phyloP scores from a whole-genome alignment of 2,113 vertebrate genomes.

The Rousettus leschenaultii region DNA sequence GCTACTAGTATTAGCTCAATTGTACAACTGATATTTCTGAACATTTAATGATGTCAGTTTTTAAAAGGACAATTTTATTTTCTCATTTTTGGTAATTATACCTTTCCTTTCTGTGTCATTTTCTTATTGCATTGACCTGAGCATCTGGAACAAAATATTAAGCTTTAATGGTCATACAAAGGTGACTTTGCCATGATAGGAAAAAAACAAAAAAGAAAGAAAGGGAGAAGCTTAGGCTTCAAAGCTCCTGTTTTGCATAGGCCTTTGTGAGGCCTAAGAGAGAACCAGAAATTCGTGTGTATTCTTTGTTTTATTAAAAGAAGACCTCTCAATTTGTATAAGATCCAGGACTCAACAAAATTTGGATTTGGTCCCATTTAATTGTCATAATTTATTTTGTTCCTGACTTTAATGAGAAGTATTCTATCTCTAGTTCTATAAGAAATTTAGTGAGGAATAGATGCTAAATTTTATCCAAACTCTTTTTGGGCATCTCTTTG shows the following conservation, averaged over 20 bases:
- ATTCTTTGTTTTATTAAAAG: constrained; percentile 19
- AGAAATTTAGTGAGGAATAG: background rate
- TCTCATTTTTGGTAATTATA: background rate
- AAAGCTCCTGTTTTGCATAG: constrained; percentile 3
- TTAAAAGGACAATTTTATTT: constrained; percentile 33
- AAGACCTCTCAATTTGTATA: background rate
- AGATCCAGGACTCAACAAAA: background rate
- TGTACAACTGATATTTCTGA: constrained; percentile 2
- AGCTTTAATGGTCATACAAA: background rate
- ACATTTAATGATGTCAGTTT: background rate
- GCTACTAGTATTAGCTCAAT: background rate
- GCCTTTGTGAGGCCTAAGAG: background rate
- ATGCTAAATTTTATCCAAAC: constrained; percentile 32
- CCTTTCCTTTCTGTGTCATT: background rate
- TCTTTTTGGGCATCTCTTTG: background rate
- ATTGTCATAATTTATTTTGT: constrained; percentile 14
- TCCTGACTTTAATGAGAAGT: background rate
- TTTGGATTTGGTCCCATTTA: background rate
- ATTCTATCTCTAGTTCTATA: background rate
- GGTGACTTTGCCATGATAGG: background rate
- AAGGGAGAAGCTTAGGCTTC: background rate
- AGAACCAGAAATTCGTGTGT: background rate
- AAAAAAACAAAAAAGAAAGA: background rate
- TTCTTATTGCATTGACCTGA: background rate
- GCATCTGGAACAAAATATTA: constrained; percentile 32